Evolutionary conservation across 2,113 vertebrate genomes (phyloP), one percentile per base, ranked within the genome.

Genomic region (Lagenorhynchus albirostris): DNA sequence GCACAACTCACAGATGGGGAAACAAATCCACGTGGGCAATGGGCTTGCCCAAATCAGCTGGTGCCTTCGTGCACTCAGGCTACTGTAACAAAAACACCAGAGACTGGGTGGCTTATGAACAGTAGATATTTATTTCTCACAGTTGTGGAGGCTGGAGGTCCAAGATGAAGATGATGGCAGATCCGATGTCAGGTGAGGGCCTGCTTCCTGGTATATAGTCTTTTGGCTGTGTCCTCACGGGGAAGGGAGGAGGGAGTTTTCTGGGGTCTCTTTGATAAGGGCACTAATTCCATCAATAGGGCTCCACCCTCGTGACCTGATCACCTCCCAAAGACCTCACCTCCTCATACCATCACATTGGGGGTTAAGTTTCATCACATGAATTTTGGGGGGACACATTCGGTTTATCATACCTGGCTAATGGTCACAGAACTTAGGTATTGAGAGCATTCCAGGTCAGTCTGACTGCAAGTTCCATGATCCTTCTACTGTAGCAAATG

Each of bases 11-110:
- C 25, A 55, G 47, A 26, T 2, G 26, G 44, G 20, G 20, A 25
- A 50, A 36, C 18, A 25, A 8, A n/a, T 25, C 3, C 17, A 0
- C 23, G 38, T 0, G 3, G 29, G 50, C 8, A 21, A 33, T 15
- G 7, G 38, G 2, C 11, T 63, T 29, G 53, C 9, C 26, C 60
- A 62, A 20, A 23, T 65, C 17, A 3, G 47, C 60, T 15, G 8
- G 29, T n/a, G 7, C 58, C 68, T 41, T 36, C 5, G 8, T 73
- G 36, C 1, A 0, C 6, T 21, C 23, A 8, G 68, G 47, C 47
- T 36, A 36, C 47, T 25, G 0, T 36, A 31, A 58, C 36, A 70
- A 62, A 26, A 38, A 25, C 11, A 17, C 11, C 50, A 18, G 18
- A 38, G 73, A 21, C 50, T 31, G 23, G 17, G 23, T 12, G 13